Conservation (phyloP, 2,888 invertebrate species). For the Andrena minutula region DNA sequence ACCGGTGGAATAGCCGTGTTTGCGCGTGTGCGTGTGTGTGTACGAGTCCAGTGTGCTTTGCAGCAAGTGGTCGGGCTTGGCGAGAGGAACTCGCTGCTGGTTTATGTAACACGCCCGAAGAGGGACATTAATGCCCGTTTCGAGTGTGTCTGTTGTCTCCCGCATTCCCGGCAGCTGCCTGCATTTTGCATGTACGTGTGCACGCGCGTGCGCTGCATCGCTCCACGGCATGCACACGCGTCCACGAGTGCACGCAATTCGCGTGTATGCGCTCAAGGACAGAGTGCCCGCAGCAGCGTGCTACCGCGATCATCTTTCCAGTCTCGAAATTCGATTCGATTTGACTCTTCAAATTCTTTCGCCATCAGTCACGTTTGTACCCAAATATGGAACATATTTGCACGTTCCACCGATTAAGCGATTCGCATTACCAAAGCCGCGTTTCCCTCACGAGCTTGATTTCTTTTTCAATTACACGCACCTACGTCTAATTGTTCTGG, state of each 20-base stretch:
- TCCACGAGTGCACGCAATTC: background rate
- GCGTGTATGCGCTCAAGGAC: slow-evolving; percentile 62
- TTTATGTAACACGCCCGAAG: slow-evolving; percentile 69
- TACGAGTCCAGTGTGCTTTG: slow-evolving; percentile 17
- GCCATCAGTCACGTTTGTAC: no score
- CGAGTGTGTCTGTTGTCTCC: slow-evolving; percentile 74
- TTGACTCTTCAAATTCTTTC: background rate
- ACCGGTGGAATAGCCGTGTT: slow-evolving; percentile 31
- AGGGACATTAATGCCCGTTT: slow-evolving; percentile 71
- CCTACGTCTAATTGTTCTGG: background rate
- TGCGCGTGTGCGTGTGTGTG: background rate
- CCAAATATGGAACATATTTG: background rate
- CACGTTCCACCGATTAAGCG: no score
- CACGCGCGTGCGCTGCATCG: slow-evolving; percentile 17
- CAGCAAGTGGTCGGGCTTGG: slow-evolving; percentile 27
- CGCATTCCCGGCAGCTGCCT: slow-evolving; percentile 76
- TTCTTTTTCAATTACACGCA: background rate
- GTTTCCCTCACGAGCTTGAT: background rate
- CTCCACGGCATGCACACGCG: slow-evolving; percentile 13
- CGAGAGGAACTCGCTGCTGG: slow-evolving; percentile 48
- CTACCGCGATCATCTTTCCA: slow-evolving; percentile 35
- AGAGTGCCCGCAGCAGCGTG: slow-evolving; percentile 34
- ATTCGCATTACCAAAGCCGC: no score
- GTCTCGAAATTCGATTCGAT: background rate
- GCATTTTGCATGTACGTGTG: slow-evolving; percentile 51